Evolutionary conservation across 2,888 invertebrate species (phyloP), one percentile per base, ranked within the genome.

Genomic region (Netelia inedita): DNA sequence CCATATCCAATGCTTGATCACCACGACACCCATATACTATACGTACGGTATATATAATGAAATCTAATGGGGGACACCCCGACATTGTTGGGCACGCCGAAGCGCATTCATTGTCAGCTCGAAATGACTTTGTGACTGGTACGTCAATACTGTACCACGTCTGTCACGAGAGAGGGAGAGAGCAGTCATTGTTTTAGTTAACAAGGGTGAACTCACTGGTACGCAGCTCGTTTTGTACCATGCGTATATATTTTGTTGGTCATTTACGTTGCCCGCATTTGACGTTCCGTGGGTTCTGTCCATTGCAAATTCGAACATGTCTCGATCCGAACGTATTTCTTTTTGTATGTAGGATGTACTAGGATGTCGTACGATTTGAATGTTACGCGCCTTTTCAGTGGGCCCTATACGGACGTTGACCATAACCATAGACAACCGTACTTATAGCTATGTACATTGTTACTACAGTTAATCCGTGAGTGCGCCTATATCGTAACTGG

Each of bases 41-140:
- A 50, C 35, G 35, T 63, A 35, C 28, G 35, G n/a, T 35, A n/a
- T 23, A 50, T 35, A n/a, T 23, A 50, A 50, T 50, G 46, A 21
- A 69, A 69, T 69, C 43, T 28, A n/a, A 46, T 28, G 50, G 23
- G 11, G 14, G 28, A 11, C 23, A 23, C 23, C 23, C 14, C 21
- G 53, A 6, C 23, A 69, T 50, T 69, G 50, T n/a, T 9, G 28
- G 21, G 66, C 10, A 46, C 14, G n/a, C 23, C 23, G 53, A 10
- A 21, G 50, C n/a, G 2, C 68, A 53, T 69, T 53, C 50, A 69
- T 50, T 69, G 68, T 53, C 68, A 69, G 68, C 28, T 69, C 14
- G 50, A 69, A 69, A 69, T 69, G 50, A 53, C 68, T 53, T 63
- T 69, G 68, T n/a, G 68, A 23, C 43, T 50, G 68, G n/a, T 19